A percentile compares a stretch with the other conserved stretches of the same genome.
Evolutionary conservation across 2,888 invertebrate species (phyloP).

Genomic region (Drosophila acutilabella): DNA sequence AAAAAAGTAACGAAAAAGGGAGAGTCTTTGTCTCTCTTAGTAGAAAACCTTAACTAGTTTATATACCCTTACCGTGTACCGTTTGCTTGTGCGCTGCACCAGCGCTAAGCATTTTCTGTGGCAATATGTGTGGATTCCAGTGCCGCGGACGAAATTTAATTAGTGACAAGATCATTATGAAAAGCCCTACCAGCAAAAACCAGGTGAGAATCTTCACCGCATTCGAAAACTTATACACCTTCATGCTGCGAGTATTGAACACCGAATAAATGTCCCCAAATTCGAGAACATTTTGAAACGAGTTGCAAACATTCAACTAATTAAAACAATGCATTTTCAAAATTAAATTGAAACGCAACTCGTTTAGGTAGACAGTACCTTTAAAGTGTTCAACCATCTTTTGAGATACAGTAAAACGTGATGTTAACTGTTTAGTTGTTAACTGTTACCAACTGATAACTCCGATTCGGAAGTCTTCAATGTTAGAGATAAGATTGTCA

Average conservation of each 20-base stretch:
- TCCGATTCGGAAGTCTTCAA: too few species aligned
- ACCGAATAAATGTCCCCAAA: background rate
- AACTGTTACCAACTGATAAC: too few species aligned
- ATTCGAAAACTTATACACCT: conserved; percentile 13
- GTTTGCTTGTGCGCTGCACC: background rate
- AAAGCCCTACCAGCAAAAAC: conserved; percentile 6
- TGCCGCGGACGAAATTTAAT: background rate
- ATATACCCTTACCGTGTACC: background rate
- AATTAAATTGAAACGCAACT: background rate
- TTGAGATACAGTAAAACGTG: too few species aligned
- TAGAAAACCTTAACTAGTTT: background rate
- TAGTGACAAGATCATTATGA: background rate
- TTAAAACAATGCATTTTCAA: background rate
- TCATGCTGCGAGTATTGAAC: conserved; percentile 20
- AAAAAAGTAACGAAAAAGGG: background rate
- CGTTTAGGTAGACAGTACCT: background rate
- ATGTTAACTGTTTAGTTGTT: too few species aligned
- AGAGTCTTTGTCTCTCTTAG: too few species aligned
- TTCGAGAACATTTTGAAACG: background rate
- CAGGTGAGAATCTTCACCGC: conserved; percentile 27
- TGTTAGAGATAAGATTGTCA: too few species aligned
- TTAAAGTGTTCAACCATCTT: too few species aligned
- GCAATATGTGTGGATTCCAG: background rate
- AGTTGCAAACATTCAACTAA: conserved; percentile 6
- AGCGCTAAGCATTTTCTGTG: background rate